Evolutionary conservation across 2,797 vertebrate species (phyloP).

Genomic region (Muscicapa comitata): DNA sequence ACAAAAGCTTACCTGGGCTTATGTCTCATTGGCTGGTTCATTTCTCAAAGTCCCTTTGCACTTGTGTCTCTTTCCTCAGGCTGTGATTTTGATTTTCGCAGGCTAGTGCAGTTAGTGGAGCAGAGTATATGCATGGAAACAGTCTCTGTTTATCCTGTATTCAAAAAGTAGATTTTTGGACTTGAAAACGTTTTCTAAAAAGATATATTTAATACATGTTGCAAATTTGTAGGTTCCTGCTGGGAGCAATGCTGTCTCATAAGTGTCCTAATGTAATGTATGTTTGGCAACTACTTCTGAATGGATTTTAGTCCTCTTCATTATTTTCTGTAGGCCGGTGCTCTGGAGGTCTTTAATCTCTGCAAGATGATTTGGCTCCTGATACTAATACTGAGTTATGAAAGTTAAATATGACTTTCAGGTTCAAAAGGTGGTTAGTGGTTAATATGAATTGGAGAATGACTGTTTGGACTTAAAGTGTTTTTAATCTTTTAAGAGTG

Average conservation of each 20-base stretch:
- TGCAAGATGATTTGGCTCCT: background rate
- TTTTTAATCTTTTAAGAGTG: background rate
- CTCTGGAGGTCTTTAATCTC: background rate
- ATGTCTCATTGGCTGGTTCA: background rate
- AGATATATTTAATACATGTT: background rate
- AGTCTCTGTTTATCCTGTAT: background rate
- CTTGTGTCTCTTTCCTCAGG: background rate
- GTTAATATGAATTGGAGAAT: background rate
- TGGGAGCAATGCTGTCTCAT: background rate
- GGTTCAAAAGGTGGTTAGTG: background rate
- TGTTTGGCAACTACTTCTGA: background rate
- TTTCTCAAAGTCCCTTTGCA: background rate
- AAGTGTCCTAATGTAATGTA: background rate
- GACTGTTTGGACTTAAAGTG: background rate
- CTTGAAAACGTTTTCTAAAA: background rate
- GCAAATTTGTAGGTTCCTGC: background rate
- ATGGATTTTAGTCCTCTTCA: background rate
- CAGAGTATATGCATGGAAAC: background rate
- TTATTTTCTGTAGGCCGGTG: background rate
- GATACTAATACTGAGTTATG: background rate
- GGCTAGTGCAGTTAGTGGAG: background rate
- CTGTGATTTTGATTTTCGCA: background rate
- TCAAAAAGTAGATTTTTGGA: background rate
- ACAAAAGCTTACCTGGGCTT: background rate
- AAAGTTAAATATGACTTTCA: constrained; percentile 29